phyloP scores from a whole-genome alignment of 2,113 vertebrate genomes.

The Todiramphus chloris region DNA sequence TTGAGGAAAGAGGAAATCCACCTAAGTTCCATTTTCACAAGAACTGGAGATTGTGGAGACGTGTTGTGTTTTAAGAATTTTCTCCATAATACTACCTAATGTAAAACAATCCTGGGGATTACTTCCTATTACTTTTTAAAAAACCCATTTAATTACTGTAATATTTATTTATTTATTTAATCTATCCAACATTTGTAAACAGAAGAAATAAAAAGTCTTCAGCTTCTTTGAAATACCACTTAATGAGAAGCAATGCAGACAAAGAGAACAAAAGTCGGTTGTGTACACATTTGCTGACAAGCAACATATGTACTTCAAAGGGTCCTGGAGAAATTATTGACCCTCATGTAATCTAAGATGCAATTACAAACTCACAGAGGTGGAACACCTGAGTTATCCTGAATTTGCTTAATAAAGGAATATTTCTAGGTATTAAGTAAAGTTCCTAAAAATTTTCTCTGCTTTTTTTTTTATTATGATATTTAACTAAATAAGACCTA shows the following conservation, averaged over 20 bases:
- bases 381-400: not conserved
- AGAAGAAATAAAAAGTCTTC: not conserved
- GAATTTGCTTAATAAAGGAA: not conserved
- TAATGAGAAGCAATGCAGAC: not conserved
- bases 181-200: not conserved
- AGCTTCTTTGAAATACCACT: not conserved
- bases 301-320: not conserved
- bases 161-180: not conserved
- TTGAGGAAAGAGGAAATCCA: not conserved
- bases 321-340: not conserved
- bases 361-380: not conserved
- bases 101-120: not conserved
- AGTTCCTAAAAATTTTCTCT: not conserved
- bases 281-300: not conserved
- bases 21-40: not conserved
- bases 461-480: not conserved
- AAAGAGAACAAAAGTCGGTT: not conserved
- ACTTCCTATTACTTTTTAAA: not conserved
- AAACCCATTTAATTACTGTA: not conserved
- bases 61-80: not conserved
- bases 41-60: not conserved
- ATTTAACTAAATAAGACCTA: not conserved
- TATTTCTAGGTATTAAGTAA: not conserved
- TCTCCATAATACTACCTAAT: not conserved
- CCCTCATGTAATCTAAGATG: not conserved